Evolutionary conservation across 2,797 vertebrate species (phyloP), one percentile per base, ranked within the genome.

Genomic region (Trematomus bernacchii): DNA sequence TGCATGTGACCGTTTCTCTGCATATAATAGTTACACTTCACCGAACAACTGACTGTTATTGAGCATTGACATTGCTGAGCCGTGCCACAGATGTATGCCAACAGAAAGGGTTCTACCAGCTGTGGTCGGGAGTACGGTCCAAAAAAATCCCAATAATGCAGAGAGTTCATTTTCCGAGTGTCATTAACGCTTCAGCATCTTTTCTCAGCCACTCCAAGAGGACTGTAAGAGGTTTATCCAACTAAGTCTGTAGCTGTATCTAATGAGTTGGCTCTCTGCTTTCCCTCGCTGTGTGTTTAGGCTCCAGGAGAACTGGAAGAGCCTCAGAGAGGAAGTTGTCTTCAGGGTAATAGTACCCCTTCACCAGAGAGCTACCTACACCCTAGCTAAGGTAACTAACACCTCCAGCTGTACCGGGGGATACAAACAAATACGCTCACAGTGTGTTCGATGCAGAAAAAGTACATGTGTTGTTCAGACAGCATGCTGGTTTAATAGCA

Each of bases 291-390:
- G 54, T 68, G 46, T 82, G 79, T 85, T 80, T 79, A 83, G 96
- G 96, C 94, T 96, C 65, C 95, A 95, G 77, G 93, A 96, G 78
- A 88, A 93, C 68, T 96, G 95, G 95, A 58, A 89, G 86, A 76
- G 80, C n/a, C 92, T 95, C 79, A 90, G 87, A 43, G 52, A 0
- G 66, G 88, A 91, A 48, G 87, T 94, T 93, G 91, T 96, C 62
- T 95, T 96, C 87, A 87, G 85, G 68, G 91, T 96, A 44, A 87
- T 94, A 75, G 92, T 94, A 74, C 86, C 91, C 14, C 83, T 94
- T 48, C 81, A 85, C 64, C 87, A 88, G 18, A 88, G 93, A n/a
- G 27, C 55, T 0, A 82, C 85, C 1, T 83, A 89, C 9, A 80
- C 90, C 55, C 77, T 65, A 10, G 80, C 90, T 6, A 91, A 95